Base-by-base conservation (phyloP, 2,888 invertebrate genomes). In the Trimorus sp. region DNA sequence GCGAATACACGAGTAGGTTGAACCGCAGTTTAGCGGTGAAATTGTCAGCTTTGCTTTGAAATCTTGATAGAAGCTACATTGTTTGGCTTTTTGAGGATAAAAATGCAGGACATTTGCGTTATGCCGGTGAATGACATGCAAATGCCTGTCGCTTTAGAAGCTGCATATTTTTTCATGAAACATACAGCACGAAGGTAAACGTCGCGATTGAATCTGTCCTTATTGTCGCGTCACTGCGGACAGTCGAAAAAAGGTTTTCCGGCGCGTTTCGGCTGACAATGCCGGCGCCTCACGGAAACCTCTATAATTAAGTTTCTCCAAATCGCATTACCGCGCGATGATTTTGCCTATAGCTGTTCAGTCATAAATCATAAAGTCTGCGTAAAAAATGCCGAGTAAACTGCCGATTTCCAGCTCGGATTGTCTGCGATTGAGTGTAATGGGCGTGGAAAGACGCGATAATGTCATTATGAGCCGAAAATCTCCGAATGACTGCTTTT, bases 401-500 rank as follows among this genome's bases (percentile, higher is more conserved):
- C 12, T 51, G 7, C 51, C 7, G 45, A 45, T 51, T 54, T 54
- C 36, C 7, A 26, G 54, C 8, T 51, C 26, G 26, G 26, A 15
- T 51, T 51, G 7, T 51, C 14, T 51, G 26, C 7, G 26, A 54
- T 26, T 26, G 14, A 8, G 16, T 16, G 16, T 42, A 42, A 60
- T 6, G 26, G 58, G 38, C 37, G 58, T 12, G 6, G 63, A 63
- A 51, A 12, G 12, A 45, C 6, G n/a, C n/a, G 9, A 38, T 63
- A 48, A 45, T 36, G 49, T 66, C 16, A 68, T 56, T 56, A 68
- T 54, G 54, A 68, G 56, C 38, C 63, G 37, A 68, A 26, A 26
- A 68, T 42, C 37, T 58, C 26, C 1, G 42, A 68, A 38, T 15
- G 51, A 14, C 14, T 8, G 11, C 14, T 53, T 48, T 65, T 12